Conservation (phyloP, 2,113 vertebrate genomes). For the Orycteropus afer region DNA sequence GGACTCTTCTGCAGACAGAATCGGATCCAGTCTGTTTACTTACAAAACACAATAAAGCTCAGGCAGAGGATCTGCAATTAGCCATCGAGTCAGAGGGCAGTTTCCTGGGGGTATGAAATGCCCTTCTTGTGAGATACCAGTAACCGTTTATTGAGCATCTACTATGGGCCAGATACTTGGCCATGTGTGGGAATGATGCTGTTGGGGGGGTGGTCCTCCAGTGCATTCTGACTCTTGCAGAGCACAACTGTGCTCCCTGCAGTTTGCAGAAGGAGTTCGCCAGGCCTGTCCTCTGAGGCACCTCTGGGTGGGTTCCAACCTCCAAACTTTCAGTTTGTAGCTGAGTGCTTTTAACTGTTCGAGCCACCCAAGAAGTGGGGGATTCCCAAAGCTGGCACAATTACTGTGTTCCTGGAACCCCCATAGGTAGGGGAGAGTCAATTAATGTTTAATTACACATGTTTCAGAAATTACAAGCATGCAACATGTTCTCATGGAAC, state of each 20-base stretch:
- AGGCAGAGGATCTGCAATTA: neutral
- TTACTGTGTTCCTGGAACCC: neutral
- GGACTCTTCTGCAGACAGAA: neutral
- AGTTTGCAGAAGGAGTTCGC: neutral
- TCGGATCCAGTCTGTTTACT: neutral
- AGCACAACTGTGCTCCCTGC: neutral
- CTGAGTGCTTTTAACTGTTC: neutral
- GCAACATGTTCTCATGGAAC: neutral
- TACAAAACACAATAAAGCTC: neutral
- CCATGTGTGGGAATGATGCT: too few relatives aligned
- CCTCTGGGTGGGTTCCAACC: neutral
- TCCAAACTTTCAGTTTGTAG: too few relatives aligned
- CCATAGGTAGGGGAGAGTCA: fast-evolving
- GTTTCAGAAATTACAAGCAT: neutral
- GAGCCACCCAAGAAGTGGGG: neutral
- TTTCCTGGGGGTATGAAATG: neutral
- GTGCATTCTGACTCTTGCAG: neutral
- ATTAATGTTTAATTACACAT: neutral
- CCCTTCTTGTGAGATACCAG: neutral
- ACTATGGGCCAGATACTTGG: too few relatives aligned
- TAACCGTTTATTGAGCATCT: too few relatives aligned
- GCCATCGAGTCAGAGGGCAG: neutral
- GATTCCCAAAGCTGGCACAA: too few relatives aligned
- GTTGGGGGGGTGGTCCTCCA: too few relatives aligned
- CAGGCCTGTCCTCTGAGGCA: neutral